Evolutionary conservation across 2,888 invertebrate species (phyloP), one percentile per base, ranked within the genome.

Genomic region (Lepidochrysops patricia): DNA sequence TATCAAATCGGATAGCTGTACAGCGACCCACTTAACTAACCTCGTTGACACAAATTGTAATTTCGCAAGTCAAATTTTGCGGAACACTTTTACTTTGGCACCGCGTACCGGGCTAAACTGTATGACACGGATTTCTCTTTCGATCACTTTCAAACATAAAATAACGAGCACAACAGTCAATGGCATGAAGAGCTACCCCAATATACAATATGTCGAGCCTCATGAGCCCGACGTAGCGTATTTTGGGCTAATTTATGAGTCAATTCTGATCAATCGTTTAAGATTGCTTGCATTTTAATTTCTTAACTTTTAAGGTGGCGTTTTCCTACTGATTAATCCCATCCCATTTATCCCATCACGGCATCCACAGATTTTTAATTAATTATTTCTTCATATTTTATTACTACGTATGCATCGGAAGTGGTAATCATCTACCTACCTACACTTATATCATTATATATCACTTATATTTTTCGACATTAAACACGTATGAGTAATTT

Each of bases 101-200:
- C 74, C 74, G 73, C 81, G 73, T 82, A 79, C 74, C 74, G 73
- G 75, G 78, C 76, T 68, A 68, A 66, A 63, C 65, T 79, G 82
- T 80, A 82, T 84, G 88, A 79, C 87, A 86, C 83, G 72, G 87
- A 88, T 89, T 89, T 89, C 88, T 87, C 88, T 88, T 87, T 87
- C 87, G 79, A 84, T 75, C 66, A 64, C 64, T 59, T 59, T 52
- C 58, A 35, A 52, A 29, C 48, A 23, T 13, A n/a, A 12, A 9
- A n/a, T 34, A 15, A 43, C 43, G 15, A 29, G 23, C 2, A 43
- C n/a, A 13, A 35, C 35, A 13, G 2, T 35, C 35, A 13, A 37
- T n/a, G 29, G 43, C 9, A 15, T 19, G 9, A n/a, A 23, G 50
- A 25, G 27, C 50, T 34, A 15, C 12, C 43, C 19, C 19, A 19